Percentiles rank a stretch among this genome's conserved stretches.
phyloP scores from a whole-genome alignment of 2,888 invertebrate genomes.

The Carabus problematicus region DNA sequence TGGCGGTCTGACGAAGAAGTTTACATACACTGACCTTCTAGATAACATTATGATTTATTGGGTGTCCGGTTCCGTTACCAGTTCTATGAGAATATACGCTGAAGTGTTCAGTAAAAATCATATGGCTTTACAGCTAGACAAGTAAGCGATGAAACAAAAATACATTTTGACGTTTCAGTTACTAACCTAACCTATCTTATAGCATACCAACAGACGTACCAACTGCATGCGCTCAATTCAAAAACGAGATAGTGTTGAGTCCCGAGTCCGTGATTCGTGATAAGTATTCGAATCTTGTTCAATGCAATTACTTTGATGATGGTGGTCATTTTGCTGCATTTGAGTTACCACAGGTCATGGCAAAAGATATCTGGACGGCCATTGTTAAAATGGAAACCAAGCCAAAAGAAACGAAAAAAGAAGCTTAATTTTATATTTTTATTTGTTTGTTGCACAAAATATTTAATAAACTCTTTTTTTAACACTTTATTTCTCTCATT shows the following conservation, averaged over 20 bases:
- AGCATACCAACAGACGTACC: conserved; percentile 75
- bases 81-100: conserved; percentile 74
- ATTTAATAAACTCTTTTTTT: not conserved
- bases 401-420: not conserved
- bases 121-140: conserved; percentile 42
- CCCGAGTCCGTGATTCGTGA: conserved; percentile 67
- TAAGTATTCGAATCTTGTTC: conserved; percentile 72
- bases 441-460: not conserved
- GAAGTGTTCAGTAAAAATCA: conserved; percentile 63
- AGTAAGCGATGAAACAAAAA: conserved; percentile 52
- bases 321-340: conserved; percentile 91
- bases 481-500: not conserved
- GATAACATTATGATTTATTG: conserved; percentile 84
- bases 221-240: conserved; percentile 76
- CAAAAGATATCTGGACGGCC: conserved; percentile 73
- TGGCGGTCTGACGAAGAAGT: conserved; percentile 69
- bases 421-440: not conserved
- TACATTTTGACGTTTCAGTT: too few relatives aligned
- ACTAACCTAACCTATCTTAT: conserved; percentile 50
- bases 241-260: conserved; percentile 69
- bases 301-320: conserved; percentile 67
- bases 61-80: conserved; percentile 71
- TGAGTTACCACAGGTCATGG: conserved; percentile 75
- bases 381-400: conserved; percentile 59
- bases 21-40: conserved; percentile 72